These are phyloP conservation scores for Ephestia elutella DNA, from an alignment of 1,140 invertebrate species.

Conservation along the genomic window DNA sequence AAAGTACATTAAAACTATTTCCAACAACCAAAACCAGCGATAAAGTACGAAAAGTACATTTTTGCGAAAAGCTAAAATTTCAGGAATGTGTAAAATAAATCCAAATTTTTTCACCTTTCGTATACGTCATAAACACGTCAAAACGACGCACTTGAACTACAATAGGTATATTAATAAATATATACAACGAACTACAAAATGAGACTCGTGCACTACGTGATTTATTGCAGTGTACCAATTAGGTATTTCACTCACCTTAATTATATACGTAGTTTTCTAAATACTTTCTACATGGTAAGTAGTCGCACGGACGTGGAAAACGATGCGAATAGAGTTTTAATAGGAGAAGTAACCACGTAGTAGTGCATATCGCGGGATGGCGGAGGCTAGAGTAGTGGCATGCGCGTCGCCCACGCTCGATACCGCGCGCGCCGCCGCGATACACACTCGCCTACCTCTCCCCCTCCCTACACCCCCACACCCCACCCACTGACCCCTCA, in stretches of 20 bases:
- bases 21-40: too few relatives aligned
- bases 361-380: slow-evolving; percentile 41
- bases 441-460: slow-evolving; percentile 6
- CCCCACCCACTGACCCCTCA: background rate
- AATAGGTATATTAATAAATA: background rate
- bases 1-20: too few relatives aligned
- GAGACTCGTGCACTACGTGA: too few relatives aligned
- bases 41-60: too few relatives aligned
- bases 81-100: too few relatives aligned
- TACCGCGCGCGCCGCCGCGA: slow-evolving; percentile 39
- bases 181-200: too few relatives aligned
- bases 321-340: slow-evolving; percentile 32
- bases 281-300: slow-evolving; percentile 39
- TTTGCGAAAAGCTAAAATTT: too few relatives aligned
- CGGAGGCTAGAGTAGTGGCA: slow-evolving; percentile 31
- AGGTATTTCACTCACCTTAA: slow-evolving; percentile 35
- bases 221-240: background rate
- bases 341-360: slow-evolving; percentile 33
- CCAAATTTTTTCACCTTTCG: too few relatives aligned
- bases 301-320: slow-evolving; percentile 25
- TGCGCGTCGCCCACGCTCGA: slow-evolving; percentile 63
- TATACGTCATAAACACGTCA: slow-evolving; percentile 27
- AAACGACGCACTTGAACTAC: slow-evolving; percentile 27
- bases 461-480: background rate
- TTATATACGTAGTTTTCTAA: slow-evolving; percentile 28